Evolutionary conservation across 2,113 vertebrate species (phyloP), one percentile per base, ranked within the genome.

Genomic region (Abramis brama): DNA sequence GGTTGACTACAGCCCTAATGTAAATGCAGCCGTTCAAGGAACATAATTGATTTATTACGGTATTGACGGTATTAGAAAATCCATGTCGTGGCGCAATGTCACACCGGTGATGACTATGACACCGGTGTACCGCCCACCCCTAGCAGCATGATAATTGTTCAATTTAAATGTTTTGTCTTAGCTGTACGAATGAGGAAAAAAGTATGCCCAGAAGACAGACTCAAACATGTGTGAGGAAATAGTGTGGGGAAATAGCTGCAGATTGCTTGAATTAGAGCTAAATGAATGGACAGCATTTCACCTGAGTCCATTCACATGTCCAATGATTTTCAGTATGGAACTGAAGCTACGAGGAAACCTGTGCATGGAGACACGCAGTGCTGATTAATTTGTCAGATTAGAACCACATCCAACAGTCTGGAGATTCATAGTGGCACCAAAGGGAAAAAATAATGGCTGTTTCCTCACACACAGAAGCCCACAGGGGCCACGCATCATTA

Each of bases 301-400:
- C 12, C 73, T 9, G 73, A 77, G 47, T 77, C 50, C 27, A 33
- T 77, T 77, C 27, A 77, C 47, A 55, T 52, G 15, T 77, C 15
- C 4, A 77, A 33, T 33, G 75, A 33, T 77, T 77, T 77, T 77
- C 47, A 77, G 27, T 21, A 33, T 33, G 19, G 6, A 52, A 55
- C 8, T 55, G 27, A 77, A 55, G 25, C 50, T 77, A 47, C 12
- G 75, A 52, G 13, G 21, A 77, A 33, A 73, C 17, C 11, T 12
- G 70, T 43, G 70, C 36, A 43, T 17, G 13, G 73, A 75, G 47
- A 33, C 75, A 30, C 0, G 25, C 9, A 4, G 25, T 33, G 47
- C 25, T 55, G 75, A 77, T 77, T 77, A 19, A 77, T 77, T 55
- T 77, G 50, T 11, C 0, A 55, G 50, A 77, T 77, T 55, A 77